Base-by-base conservation (phyloP, 1,140 invertebrate genomes). In the Sycophaga agraensis region DNA sequence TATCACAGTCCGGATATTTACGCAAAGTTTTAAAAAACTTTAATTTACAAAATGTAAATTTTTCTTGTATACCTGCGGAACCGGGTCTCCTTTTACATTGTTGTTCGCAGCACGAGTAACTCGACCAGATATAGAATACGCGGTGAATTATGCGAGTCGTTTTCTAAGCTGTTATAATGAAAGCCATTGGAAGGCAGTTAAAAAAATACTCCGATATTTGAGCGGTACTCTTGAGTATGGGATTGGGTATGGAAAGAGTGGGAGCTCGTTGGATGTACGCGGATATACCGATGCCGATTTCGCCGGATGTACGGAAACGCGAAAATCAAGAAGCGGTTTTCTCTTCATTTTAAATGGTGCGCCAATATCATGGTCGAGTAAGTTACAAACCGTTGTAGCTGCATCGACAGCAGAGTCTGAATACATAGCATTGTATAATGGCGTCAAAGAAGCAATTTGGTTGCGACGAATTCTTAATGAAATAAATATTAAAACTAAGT, bases 51-150 rank as follows among this genome's bases (percentile, higher is more conserved):
- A n/a, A n/a, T n/a, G n/a, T n/a, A n/a, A n/a, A n/a, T n/a, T n/a
- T n/a, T n/a, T n/a, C n/a, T n/a, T n/a, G n/a, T n/a, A n/a, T n/a
- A n/a, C n/a, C n/a, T n/a, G n/a, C n/a, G n/a, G n/a, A n/a, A n/a
- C n/a, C n/a, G n/a, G n/a, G n/a, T n/a, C n/a, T n/a, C n/a, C n/a
- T n/a, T n/a, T n/a, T n/a, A n/a, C n/a, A n/a, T n/a, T n/a, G n/a
- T n/a, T n/a, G n/a, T n/a, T n/a, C n/a, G n/a, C n/a, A n/a, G n/a
- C n/a, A n/a, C n/a, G n/a, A 22, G 65, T 65, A 16, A 73, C 70
- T 7, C 65, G 77, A 57, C 79, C 78, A 2, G 75, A 81, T 57
- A 78, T n/a, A n/a, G n/a, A n/a, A n/a, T n/a, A n/a, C n/a, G n/a
- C n/a, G n/a, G n/a, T n/a, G n/a, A n/a, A n/a, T 81, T 22, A 39